These are phyloP conservation scores for Harpalus rufipes DNA, from an alignment of 2,888 invertebrate genomes.

Conservation along the genomic window DNA sequence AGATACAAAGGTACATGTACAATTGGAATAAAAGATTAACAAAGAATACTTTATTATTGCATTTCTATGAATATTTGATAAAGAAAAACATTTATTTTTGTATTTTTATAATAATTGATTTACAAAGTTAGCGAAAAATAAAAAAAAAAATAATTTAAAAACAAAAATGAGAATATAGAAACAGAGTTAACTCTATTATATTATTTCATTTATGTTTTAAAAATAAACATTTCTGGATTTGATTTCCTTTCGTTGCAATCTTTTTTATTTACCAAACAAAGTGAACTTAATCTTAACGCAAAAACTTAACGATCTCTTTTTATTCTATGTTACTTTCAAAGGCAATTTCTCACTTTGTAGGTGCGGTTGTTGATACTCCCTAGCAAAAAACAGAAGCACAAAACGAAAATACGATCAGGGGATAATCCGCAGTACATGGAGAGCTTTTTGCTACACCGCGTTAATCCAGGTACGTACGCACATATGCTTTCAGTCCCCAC, in stretches of 20 bases:
- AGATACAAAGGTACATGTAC: not conserved
- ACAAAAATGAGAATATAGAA: no score
- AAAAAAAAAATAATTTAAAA: no score
- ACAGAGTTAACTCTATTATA: no score
- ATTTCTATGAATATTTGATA: not conserved
- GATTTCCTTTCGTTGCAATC: not conserved
- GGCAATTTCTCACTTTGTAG: constrained; percentile 76
- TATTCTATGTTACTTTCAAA: not conserved
- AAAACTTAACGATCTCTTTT: constrained; percentile 5
- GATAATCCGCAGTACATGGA: constrained; percentile 96
- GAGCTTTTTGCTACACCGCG: constrained; percentile 92
- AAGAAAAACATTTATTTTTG: not conserved
- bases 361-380: constrained; percentile 93
- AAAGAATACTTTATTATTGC: not conserved
- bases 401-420: constrained; percentile 94
- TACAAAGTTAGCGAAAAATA: no score
- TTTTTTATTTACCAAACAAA: not conserved
- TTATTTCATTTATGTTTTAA: not conserved
- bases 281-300: not conserved
- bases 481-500: not conserved
- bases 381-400: constrained; percentile 95
- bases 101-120: no score
- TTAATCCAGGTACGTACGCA: constrained; percentile 85
- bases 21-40: not conserved
- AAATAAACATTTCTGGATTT: not conserved